Conservation (phyloP, 2,113 vertebrate species). For the Rutilus rutilus region DNA sequence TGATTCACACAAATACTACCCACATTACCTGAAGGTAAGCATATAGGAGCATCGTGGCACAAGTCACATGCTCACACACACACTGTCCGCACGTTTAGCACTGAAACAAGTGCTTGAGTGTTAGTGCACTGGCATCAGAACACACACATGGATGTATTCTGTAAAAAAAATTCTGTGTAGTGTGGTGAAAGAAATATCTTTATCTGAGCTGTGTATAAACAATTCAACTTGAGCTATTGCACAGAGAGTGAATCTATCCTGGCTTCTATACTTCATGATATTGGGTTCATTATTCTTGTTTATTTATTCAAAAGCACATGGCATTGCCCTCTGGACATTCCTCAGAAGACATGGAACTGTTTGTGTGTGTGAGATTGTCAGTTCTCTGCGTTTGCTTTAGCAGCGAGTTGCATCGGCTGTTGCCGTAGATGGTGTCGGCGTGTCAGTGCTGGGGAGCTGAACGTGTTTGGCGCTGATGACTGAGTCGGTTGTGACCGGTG, state of each 20-base stretch:
- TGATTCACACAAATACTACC: slow-evolving; percentile 10
- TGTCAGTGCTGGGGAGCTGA: slow-evolving; percentile 44
- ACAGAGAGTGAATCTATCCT: background rate
- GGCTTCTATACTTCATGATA: background rate
- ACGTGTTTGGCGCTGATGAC: slow-evolving; percentile 48
- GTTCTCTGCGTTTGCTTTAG: slow-evolving; percentile 66
- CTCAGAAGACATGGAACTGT: background rate
- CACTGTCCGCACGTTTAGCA: background rate
- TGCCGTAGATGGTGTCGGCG: slow-evolving; percentile 49
- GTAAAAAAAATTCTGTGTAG: background rate
- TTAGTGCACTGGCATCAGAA: background rate
- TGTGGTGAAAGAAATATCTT: background rate
- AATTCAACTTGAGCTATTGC: background rate
- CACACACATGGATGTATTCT: background rate
- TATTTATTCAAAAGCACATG: slow-evolving; percentile 3
- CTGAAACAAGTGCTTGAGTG: background rate
- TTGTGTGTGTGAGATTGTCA: slow-evolving; percentile 30
- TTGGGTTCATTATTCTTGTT: background rate
- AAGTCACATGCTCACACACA: background rate
- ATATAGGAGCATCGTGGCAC: background rate
- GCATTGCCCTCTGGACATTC: background rate
- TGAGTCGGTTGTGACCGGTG: slow-evolving; percentile 27
- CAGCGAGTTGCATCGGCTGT: slow-evolving; percentile 62
- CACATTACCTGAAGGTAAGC: slow-evolving; percentile 6
- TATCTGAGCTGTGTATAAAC: slow-evolving; percentile 14